Percentiles rank a stretch among this genome's conserved stretches.
These are phyloP conservation scores for Rhagium mordax DNA, from an alignment of 2,888 invertebrate species.

Conservation along the genomic window DNA sequence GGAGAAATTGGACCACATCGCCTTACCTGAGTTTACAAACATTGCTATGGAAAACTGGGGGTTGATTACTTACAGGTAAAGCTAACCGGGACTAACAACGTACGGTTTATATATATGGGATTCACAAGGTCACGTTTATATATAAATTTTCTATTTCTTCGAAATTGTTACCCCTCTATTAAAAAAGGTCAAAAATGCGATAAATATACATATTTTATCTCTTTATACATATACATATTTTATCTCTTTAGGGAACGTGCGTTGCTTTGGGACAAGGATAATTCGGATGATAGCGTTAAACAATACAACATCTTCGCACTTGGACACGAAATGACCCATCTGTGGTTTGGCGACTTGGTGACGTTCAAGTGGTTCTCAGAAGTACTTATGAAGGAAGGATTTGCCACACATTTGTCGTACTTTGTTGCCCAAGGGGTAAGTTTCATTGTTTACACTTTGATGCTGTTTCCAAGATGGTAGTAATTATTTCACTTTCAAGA, in stretches of 20 bases:
- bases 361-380: constrained; percentile 85
- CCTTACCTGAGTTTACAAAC: constrained; percentile 85
- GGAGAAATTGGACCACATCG: constrained; percentile 83
- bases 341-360: constrained; percentile 87
- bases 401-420: constrained; percentile 83
- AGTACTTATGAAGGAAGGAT: constrained; percentile 83
- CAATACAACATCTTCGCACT: constrained; percentile 79
- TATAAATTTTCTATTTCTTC: too few relatives aligned
- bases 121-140: too few relatives aligned
- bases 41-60: constrained; percentile 97
- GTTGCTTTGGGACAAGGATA: constrained; percentile 70
- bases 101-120: too few relatives aligned
- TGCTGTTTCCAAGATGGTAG: too few relatives aligned
- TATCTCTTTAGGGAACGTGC: constrained; percentile 73
- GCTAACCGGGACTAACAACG: too few relatives aligned
- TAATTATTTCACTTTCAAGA: not conserved
- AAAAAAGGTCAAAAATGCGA: too few relatives aligned
- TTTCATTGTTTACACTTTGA: too few relatives aligned
- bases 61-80: constrained; percentile 82
- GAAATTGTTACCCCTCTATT: too few relatives aligned
- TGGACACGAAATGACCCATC: constrained; percentile 86
- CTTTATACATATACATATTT: too few relatives aligned
- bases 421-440: constrained; percentile 74
- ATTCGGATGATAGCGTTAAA: constrained; percentile 74
- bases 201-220: too few relatives aligned